Evolutionary conservation across 2,888 invertebrate species (phyloP).

Genomic region (Mesopsocus fuscifrons): DNA sequence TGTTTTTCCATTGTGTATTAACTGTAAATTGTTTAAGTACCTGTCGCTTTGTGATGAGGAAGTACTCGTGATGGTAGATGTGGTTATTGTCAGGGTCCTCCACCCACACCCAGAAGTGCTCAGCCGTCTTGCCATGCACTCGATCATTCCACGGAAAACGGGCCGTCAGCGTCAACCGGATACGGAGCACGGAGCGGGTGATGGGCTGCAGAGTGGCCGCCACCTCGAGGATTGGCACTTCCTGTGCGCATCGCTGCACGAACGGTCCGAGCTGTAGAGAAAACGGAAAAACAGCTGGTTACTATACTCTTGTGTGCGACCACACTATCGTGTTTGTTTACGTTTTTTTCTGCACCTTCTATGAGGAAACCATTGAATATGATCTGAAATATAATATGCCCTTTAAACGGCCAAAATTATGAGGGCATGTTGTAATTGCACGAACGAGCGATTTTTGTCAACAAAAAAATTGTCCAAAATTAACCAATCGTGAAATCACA

Average conservation of each 20-base stretch:
- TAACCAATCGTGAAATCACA: too few relatives aligned
- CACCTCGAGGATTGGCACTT: slow-evolving; percentile 68
- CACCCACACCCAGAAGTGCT: slow-evolving; percentile 95
- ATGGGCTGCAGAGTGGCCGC: slow-evolving; percentile 84
- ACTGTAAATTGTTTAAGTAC: too few relatives aligned
- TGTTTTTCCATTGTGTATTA: too few relatives aligned
- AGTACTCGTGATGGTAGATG: slow-evolving; percentile 92
- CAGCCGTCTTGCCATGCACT: slow-evolving; percentile 70
- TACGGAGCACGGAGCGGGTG: slow-evolving; percentile 73
- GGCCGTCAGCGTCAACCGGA: slow-evolving; percentile 59
- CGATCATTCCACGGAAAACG: slow-evolving; percentile 73
- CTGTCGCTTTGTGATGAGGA: slow-evolving; percentile 63
- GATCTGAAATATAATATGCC: too few relatives aligned
- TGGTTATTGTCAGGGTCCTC: slow-evolving; percentile 87
- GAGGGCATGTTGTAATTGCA: not conserved
- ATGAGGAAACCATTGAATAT: too few relatives aligned
- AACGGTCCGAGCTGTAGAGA: not conserved
- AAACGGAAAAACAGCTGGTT: too few relatives aligned
- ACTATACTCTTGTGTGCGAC: too few relatives aligned
- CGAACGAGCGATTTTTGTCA: too few relatives aligned
- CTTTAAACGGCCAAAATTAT: too few relatives aligned
- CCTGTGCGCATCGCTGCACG: slow-evolving; percentile 56
- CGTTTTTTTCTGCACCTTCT: too few relatives aligned
- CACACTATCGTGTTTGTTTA: not conserved
- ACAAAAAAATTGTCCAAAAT: too few relatives aligned